A percentile compares a stretch with the other conserved stretches of the same genome.
phyloP scores from a whole-genome alignment of 1,140 invertebrate genomes.

The Drosophila busckii region DNA sequence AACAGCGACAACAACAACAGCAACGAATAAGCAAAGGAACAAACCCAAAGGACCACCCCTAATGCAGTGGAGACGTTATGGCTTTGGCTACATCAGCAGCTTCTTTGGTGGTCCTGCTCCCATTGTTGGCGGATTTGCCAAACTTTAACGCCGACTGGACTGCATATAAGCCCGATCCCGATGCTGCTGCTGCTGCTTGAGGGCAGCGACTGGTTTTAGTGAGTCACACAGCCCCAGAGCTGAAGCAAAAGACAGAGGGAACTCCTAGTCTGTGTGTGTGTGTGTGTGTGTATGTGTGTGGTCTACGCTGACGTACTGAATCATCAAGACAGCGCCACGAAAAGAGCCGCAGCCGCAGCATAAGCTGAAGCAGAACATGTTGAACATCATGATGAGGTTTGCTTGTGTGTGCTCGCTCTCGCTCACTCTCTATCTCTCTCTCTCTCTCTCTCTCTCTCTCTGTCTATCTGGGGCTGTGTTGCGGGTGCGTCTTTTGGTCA shows the following conservation, averaged over 20 bases:
- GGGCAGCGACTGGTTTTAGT: slow-evolving; percentile 28
- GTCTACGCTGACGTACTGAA: slow-evolving; percentile 66
- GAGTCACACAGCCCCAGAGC: slow-evolving; percentile 31
- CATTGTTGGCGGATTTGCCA: slow-evolving; percentile 62
- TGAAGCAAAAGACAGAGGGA: slow-evolving; percentile 41
- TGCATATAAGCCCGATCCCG: background rate
- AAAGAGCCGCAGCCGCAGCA: too few relatives aligned
- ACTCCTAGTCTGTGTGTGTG: slow-evolving; percentile 55
- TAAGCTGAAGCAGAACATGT: too few relatives aligned
- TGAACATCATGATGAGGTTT: slow-evolving; percentile 14
- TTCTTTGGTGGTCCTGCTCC: slow-evolving; percentile 46
- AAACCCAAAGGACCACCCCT: slow-evolving; percentile 68
- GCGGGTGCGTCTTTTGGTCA: slow-evolving; percentile 72
- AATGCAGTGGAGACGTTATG: slow-evolving; percentile 40
- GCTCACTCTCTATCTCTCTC: too few relatives aligned
- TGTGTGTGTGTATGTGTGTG: slow-evolving; percentile 48
- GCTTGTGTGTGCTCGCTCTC: slow-evolving; percentile 61
- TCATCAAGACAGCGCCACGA: slow-evolving; percentile 35
- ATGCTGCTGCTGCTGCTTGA: slow-evolving; percentile 18
- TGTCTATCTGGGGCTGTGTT: too few relatives aligned
- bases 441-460: too few relatives aligned
- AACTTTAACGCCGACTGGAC: slow-evolving; percentile 46
- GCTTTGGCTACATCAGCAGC: slow-evolving; percentile 5
- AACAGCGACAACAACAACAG: background rate
- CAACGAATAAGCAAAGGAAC: slow-evolving; percentile 8